Evolutionary conservation across 2,797 vertebrate genomes (phyloP), one percentile per base, ranked within the genome.

Genomic region (Cetoscarus ocellatus): DNA sequence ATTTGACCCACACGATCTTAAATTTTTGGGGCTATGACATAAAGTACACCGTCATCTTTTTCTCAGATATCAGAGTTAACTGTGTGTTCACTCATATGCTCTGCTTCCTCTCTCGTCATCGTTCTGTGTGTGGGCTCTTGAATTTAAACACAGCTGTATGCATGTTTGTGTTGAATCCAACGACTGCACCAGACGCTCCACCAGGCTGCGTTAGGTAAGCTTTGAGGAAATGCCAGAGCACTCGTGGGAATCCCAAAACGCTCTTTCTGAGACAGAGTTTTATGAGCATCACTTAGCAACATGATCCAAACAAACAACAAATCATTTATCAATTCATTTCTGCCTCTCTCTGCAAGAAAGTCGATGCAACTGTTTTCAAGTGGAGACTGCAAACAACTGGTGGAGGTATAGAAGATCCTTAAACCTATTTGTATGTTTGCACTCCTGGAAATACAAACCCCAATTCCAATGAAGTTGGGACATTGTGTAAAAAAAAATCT

Each of bases 211-310:
- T 87, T 83, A 75, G 85, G 82, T 80, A 85, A 86, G 79, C 68
- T 83, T 57, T 75, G 69, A 92, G 90, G 92, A 93, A 93, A 92
- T 92, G 74, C 85, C 89, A 82, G 75, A 27, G 67, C 38, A 48
- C 89, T 83, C 87, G 27, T n/a, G 84, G 88, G 90, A 90, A 82
- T 82, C 61, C 48, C 66, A 68, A 75, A 83, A 66, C 82, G 70
- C 77, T 79, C 67, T 57, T 55, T 68, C 57, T 34, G 69, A 79
- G 62, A 80, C 52, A 67, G 65, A 61, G 56, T 59, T 70, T 38
- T 59, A 38, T 53, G 44, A 82, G 45, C 47, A 63, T 63, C 18
- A 50, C 62, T 65, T 44, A 72, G 64, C 69, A 83, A 84, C 67
- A 36, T 15, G 42, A 55, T 39, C 58, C 57, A 78, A 78, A 84